Base-by-base conservation (phyloP, 2,888 invertebrate genomes). In the Troides oblongomaculatus region DNA sequence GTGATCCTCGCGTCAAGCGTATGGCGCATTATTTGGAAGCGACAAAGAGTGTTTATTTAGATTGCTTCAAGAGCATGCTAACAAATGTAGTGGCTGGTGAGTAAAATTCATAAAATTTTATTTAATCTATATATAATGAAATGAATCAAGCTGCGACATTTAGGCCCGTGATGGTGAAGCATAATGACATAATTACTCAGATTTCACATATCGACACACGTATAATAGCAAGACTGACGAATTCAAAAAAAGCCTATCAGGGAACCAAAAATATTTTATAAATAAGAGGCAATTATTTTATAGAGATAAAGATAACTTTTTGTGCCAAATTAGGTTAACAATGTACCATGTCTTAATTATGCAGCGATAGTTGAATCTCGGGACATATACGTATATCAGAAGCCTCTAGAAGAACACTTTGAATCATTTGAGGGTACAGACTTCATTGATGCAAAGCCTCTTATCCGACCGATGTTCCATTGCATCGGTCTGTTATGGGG, bases 401-500 rank as follows among this genome's bases (percentile, higher is more conserved):
- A 94, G 76, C 96, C 97, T 0, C 82, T 98, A 77, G 90, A 94
- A 72, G 69, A 89, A 64, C 94, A 96, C 73, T 94, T 98, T 75
- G 95, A 95, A 72, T 93, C 90, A 21, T 94, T 97, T 72, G 97
- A 97, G 78, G 94, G 92, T 10, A 92, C 93, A 0, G 96, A 96
- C 66, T 95, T 97, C 77, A 84, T 93, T 14, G 96, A 97, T 67
- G 85, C 94, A 1, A 92, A 93, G 69, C 66, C 78, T 0, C 85
- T 93, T 14, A 91, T 97, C 5, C 93, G 95, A 66, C 95, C 96
- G 1, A 90, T 98, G 85, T 89, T 98, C 76, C 97, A 98, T 77
- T 95, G 95, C 63, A 93, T 98, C 6, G 97, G 97, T 36, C 88
- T 98, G 12, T 90, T 97, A 23, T 99, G 98, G 98, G 95, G 96